Percentiles rank a stretch among this genome's conserved stretches.
Evolutionary conservation across 2,797 vertebrate genomes (phyloP).

Genomic region (Phrynocephalus forsythii): DNA sequence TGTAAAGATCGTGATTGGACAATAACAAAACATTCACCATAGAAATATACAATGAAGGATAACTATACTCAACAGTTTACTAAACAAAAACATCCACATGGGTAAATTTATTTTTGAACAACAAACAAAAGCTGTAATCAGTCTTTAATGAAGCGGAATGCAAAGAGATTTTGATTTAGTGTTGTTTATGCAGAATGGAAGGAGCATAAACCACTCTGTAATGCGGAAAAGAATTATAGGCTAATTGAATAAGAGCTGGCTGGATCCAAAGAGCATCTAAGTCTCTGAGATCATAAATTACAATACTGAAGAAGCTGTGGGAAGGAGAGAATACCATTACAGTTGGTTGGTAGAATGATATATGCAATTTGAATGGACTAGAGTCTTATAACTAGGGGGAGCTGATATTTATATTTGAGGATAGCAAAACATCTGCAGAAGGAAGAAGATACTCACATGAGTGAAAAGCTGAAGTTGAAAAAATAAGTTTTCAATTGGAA

Average conservation of each 20-base stretch:
- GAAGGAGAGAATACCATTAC: not conserved
- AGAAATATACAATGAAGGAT: not conserved
- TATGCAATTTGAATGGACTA: not conserved
- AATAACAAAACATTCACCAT: not conserved
- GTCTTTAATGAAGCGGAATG: slow-evolving; percentile 27
- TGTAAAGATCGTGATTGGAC: not conserved
- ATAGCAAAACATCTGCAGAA: not conserved
- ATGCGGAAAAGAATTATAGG: slow-evolving; percentile 25
- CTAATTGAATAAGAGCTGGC: slow-evolving; percentile 26
- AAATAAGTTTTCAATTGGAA: not conserved
- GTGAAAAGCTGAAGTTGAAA: not conserved
- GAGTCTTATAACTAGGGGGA: not conserved
- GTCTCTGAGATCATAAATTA: slow-evolving; percentile 31
- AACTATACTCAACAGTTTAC: not conserved
- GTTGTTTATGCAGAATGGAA: slow-evolving; percentile 34
- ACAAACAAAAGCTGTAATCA: slow-evolving; percentile 12
- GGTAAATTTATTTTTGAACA: slow-evolving; percentile 4
- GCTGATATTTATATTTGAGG: slow-evolving; percentile 12
- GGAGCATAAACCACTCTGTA: slow-evolving; percentile 25
- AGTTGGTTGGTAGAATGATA: slow-evolving; percentile 13
- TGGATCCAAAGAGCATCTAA: slow-evolving; percentile 7
- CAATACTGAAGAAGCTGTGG: slow-evolving; percentile 7
- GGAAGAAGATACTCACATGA: not conserved
- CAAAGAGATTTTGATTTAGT: slow-evolving; percentile 30
- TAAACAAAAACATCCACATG: slow-evolving; percentile 2